Conservation (phyloP, 1,140 invertebrate genomes). For the Drosophila willistoni region DNA sequence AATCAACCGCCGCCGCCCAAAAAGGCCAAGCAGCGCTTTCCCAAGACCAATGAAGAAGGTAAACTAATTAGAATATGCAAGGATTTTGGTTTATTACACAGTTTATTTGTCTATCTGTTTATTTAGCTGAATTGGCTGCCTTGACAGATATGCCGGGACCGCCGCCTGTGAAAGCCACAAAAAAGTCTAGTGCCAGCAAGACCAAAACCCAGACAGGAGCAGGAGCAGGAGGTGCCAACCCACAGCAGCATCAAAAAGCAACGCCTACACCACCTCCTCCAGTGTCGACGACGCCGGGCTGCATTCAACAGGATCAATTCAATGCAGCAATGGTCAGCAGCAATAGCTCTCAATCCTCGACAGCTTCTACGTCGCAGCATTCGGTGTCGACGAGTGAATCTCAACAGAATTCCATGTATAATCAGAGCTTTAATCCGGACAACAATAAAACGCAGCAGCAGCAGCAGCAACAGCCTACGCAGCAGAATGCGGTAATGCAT, state of each 20-base stretch:
- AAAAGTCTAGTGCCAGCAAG: constrained; percentile 73
- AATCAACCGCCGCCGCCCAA: constrained; percentile 78
- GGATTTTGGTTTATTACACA: background rate
- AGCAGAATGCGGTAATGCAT: constrained; percentile 58
- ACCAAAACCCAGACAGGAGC: constrained; percentile 60
- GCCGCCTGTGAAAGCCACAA: constrained; percentile 74
- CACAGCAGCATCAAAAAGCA: constrained; percentile 48
- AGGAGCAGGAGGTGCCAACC: constrained; percentile 18
- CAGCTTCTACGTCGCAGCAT: constrained; percentile 78
- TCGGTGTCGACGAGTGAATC: constrained; percentile 80
- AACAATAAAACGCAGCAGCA: constrained; percentile 53
- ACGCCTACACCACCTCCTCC: constrained; percentile 75
- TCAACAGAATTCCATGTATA: constrained; percentile 82
- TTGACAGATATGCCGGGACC: constrained; percentile 78
- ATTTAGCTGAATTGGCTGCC: constrained; percentile 57
- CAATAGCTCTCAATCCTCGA: constrained; percentile 79
- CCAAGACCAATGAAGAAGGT: constrained; percentile 75
- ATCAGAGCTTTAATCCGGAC: constrained; percentile 76
- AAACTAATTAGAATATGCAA: background rate
- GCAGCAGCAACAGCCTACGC: constrained; percentile 42
- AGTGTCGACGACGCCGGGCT: constrained; percentile 74
- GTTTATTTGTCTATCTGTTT: background rate
- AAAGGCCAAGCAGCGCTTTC: constrained; percentile 78
- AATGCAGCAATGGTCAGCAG: constrained; percentile 80
- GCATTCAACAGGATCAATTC: constrained; percentile 75